Evolutionary conservation across 2,797 vertebrate species (phyloP).

Genomic region (Octomys mimax): DNA sequence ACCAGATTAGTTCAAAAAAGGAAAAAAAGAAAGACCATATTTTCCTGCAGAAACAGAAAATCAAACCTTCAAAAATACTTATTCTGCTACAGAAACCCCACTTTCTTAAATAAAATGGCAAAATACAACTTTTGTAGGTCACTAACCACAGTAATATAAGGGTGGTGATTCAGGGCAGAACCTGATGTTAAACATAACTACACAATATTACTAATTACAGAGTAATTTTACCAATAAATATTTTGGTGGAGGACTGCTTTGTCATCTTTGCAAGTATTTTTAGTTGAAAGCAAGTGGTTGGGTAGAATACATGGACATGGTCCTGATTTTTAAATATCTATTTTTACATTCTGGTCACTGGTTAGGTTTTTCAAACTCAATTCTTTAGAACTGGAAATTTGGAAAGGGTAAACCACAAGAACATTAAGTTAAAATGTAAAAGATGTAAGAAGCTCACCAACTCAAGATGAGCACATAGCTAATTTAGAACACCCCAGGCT

Average conservation of each 20-base stretch:
- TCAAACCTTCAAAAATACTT: slow-evolving; percentile 76
- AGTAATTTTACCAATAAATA: slow-evolving; percentile 88
- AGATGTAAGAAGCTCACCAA: slow-evolving; percentile 67
- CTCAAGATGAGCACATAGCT: slow-evolving; percentile 55
- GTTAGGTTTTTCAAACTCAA: slow-evolving; percentile 76
- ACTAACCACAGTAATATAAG: slow-evolving; percentile 83
- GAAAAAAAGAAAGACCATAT: slow-evolving; percentile 6
- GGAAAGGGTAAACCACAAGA: slow-evolving; percentile 80
- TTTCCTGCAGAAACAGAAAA: slow-evolving; percentile 80
- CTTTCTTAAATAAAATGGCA: slow-evolving; percentile 83
- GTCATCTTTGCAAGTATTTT: slow-evolving; percentile 88
- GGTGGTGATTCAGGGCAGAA: slow-evolving; percentile 84
- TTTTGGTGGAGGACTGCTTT: slow-evolving; percentile 87
- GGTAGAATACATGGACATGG: slow-evolving; percentile 54
- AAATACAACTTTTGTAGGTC: slow-evolving; percentile 76
- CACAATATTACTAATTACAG: slow-evolving; percentile 86
- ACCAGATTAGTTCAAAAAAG: slow-evolving; percentile 51
- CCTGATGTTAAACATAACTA: slow-evolving; percentile 86
- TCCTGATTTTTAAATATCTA: slow-evolving; percentile 84
- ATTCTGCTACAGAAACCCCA: slow-evolving; percentile 74
- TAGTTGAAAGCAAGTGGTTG: slow-evolving; percentile 83
- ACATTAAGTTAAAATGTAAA: slow-evolving; percentile 68
- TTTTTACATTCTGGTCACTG: slow-evolving; percentile 87
- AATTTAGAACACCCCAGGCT: slow-evolving; percentile 30
- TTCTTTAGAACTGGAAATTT: slow-evolving; percentile 83